A percentile compares a stretch with the other conserved stretches of the same genome.
phyloP scores from a whole-genome alignment of 2,888 invertebrate species.

The Spodoptera littoralis region DNA sequence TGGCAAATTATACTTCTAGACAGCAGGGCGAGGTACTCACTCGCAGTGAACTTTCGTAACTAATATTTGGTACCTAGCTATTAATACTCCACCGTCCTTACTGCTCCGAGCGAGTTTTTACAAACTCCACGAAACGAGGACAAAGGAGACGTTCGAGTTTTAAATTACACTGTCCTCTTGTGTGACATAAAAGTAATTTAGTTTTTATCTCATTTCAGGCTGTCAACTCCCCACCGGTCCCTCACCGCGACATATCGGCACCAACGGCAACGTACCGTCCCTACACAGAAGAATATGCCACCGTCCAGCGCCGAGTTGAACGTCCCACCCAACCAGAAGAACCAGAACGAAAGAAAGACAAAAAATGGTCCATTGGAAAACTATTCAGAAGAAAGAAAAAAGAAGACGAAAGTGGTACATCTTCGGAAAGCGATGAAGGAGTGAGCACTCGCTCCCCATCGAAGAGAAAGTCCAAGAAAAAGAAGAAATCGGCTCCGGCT shows the following conservation, averaged over 20 bases:
- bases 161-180: slow-evolving; percentile 13
- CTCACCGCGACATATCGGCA: slow-evolving; percentile 79
- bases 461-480: slow-evolving; percentile 85
- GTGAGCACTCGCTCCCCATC: slow-evolving; percentile 80
- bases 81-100: slow-evolving; percentile 15
- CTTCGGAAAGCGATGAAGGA: slow-evolving; percentile 86
- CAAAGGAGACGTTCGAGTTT: slow-evolving; percentile 18
- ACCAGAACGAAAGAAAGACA: slow-evolving; percentile 88
- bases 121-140: slow-evolving; percentile 8
- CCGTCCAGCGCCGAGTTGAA: slow-evolving; percentile 77
- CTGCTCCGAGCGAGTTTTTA: slow-evolving; percentile 11
- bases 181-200: slow-evolving; percentile 28
- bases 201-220: slow-evolving; percentile 77
- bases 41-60: slow-evolving; percentile 37
- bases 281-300: slow-evolving; percentile 81
- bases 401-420: slow-evolving; percentile 89
- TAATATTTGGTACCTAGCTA: slow-evolving; percentile 14
- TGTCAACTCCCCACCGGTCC: slow-evolving; percentile 85
- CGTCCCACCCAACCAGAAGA: slow-evolving; percentile 76
- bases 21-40: slow-evolving; percentile 68
- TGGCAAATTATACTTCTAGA: slow-evolving; percentile 73
- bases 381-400: slow-evolving; percentile 93
- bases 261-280: slow-evolving; percentile 76
- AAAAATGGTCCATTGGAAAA: slow-evolving; percentile 95
- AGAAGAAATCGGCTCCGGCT: slow-evolving; percentile 83